Evolutionary conservation across 2,113 vertebrate species (phyloP).

Genomic region (Protobothrops flavoviridis): DNA sequence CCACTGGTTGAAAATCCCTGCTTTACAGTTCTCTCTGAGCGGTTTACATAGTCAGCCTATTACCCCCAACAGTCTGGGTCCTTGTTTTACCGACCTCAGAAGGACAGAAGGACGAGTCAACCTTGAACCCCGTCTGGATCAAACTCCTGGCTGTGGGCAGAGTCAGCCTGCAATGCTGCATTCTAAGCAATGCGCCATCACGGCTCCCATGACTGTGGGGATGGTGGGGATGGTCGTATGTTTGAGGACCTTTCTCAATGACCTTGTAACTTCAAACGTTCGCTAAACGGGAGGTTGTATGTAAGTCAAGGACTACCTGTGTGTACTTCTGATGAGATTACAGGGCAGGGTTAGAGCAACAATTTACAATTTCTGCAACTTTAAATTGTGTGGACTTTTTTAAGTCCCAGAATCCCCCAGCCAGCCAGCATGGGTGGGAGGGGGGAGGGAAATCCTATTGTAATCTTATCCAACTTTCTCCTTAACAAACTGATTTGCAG

Average conservation of each 20-base stretch:
- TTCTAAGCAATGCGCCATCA: not conserved
- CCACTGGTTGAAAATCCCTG: too few species aligned
- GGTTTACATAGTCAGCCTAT: not conserved
- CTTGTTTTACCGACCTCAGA: not conserved
- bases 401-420: too few species aligned
- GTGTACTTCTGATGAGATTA: not conserved
- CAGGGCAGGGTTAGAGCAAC: rapidly evolving
- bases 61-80: not conserved
- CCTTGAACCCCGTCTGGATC: not conserved
- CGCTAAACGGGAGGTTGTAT: not conserved
- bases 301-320: not conserved
- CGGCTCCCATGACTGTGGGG: not conserved
- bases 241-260: not conserved
- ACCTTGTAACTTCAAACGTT: not conserved
- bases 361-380: not conserved
- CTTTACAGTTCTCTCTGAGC: too few species aligned
- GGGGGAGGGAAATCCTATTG: not conserved
- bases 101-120: not conserved
- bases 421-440: not conserved
- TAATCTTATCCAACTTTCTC: not conserved
- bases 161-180: not conserved
- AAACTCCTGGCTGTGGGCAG: not conserved
- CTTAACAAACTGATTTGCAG: not conserved
- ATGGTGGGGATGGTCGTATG: not conserved
- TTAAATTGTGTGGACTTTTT: not conserved